A percentile compares a stretch with the other conserved stretches of the same genome.
Conservation (phyloP, 2,888 invertebrate genomes). For the Balanococcus diminutus region DNA sequence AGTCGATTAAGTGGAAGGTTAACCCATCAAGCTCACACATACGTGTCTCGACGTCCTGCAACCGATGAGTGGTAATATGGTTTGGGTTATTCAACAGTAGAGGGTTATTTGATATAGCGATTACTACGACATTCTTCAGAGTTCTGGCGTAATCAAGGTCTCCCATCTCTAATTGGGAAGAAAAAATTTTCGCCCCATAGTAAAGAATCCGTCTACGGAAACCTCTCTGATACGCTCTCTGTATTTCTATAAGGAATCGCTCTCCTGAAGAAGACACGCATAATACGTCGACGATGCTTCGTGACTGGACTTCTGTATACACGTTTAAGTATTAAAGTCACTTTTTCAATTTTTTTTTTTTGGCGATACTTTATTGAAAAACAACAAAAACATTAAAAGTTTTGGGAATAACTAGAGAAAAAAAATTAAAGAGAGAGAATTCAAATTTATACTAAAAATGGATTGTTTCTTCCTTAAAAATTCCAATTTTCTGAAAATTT, state of each 20-base stretch:
- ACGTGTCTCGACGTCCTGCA: background rate
- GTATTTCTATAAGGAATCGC: background rate
- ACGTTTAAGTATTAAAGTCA: too few species aligned
- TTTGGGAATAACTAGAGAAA: too few species aligned
- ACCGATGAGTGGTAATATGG: background rate
- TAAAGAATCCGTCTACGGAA: background rate
- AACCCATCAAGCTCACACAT: background rate
- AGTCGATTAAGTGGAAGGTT: background rate
- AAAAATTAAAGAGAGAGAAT: too few species aligned
- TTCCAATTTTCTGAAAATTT: too few species aligned
- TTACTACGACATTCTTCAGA: background rate
- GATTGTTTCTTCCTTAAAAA: too few species aligned
- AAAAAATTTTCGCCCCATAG: background rate
- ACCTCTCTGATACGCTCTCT: background rate
- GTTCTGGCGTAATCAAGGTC: background rate
- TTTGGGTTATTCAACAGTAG: background rate
- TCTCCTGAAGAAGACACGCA: slow-evolving; percentile 2
- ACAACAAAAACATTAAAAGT: too few species aligned
- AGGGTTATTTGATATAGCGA: background rate
- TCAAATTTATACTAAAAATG: too few species aligned
- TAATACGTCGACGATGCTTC: slow-evolving; percentile 5
- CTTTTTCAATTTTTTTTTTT: too few species aligned
- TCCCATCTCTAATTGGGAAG: background rate
- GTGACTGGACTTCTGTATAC: too few species aligned
- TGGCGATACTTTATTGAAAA: too few species aligned